Base-by-base conservation (phyloP, 2,888 invertebrate species). In the Leistus spinibarbis region DNA sequence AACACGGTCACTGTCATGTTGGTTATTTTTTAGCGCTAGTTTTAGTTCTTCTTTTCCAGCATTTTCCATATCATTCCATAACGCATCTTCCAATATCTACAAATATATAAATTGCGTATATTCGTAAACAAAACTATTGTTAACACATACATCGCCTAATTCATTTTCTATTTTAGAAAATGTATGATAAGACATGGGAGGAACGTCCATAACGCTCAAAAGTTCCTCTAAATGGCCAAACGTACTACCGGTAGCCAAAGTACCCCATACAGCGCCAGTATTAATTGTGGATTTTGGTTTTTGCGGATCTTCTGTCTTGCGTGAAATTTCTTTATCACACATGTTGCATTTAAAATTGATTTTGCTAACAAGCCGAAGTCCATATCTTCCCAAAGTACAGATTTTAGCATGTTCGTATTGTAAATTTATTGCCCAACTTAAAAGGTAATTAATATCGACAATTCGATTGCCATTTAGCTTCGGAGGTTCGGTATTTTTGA, bases 251-350 rank as follows among this genome's bases (percentile, higher is more conserved):
- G 20, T 40, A n/a, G 73, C 60, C 7, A 73, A 20, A 1, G 67
- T 73, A 60, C 72, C 72, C 57, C 66, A 72, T 9, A 72, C 73
- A 16, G 73, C 73, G 10, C 53, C 73, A 57, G 57, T 68, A 57
- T 69, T 69, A 16, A 69, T 24, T 20, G 16, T 56, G 24, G 69
- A 69, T 20, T 57, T 19, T 4, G 22, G 22, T 57, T 56, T 56
- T 20, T 69, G 13, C 2, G 69, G 69, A 23, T 69, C 56, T 57
- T 69, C 23, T 13, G 69, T 69, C 10, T 3, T 20, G 10, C 16
- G 17, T 3, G 19, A 13, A n/a, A n/a, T 24, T 23, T 56, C 27
- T 22, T n/a, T 56, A n/a, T 20, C 24, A 57, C 69, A 69, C 23
- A 56, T n/a, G 16, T 19, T 23, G 10, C 69, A 69, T 56, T 10